A percentile compares a stretch with the other conserved stretches of the same genome.
Evolutionary conservation across 2,113 vertebrate genomes (phyloP).

Genomic region (Neodon shergylaensis): DNA sequence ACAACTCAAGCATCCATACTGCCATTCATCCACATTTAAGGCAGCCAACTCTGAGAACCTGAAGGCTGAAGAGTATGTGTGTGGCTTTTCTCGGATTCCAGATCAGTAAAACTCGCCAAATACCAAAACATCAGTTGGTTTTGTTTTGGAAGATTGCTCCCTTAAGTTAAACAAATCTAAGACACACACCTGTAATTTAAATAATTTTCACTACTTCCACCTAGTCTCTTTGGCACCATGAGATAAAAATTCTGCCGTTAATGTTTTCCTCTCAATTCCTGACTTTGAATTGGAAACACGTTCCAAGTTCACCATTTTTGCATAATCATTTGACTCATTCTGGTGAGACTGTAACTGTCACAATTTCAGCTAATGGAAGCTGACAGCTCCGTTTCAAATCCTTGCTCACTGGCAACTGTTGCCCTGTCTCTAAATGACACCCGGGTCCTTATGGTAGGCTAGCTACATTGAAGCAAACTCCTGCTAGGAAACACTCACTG

Average conservation of each 20-base stretch:
- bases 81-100: not conserved
- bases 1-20: not conserved
- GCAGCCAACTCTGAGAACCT: not conserved
- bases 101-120: not conserved
- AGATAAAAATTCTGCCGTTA: not conserved
- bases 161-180: slow-evolving; percentile 31
- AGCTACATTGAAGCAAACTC: not conserved
- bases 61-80: not conserved
- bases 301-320: not conserved
- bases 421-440: not conserved
- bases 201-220: not conserved
- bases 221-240: not conserved
- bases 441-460: no score
- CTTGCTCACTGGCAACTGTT: not conserved
- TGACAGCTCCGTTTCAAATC: slow-evolving; percentile 35
- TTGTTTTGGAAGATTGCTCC: slow-evolving; percentile 28
- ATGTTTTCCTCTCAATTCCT: not conserved
- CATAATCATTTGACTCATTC: slow-evolving; percentile 15
- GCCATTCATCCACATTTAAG: not conserved
- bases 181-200: not conserved
- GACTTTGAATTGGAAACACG: slow-evolving; percentile 7
- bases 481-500: not conserved
- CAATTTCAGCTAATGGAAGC: slow-evolving; percentile 36
- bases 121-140: not conserved
- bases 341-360: not conserved